Conservation (phyloP, 2,888 invertebrate genomes). For the Prosopocoilus inquinatus region DNA sequence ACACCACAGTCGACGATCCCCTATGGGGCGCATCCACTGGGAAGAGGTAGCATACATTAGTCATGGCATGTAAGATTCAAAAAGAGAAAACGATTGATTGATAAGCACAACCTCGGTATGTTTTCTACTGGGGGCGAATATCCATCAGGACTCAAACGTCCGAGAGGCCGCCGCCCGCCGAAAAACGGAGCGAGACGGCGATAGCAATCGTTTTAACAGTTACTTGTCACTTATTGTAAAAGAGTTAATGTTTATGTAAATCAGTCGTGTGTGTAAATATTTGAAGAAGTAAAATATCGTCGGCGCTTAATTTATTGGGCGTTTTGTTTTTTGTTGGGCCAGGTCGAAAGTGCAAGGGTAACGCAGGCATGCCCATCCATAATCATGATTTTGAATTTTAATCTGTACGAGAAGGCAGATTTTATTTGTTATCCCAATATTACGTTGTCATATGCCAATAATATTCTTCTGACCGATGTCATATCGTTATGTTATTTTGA, state of each 20-base stretch:
- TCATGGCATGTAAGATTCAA: slow-evolving; percentile 14
- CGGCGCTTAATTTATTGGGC: no score
- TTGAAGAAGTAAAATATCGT: background rate
- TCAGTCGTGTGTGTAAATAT: background rate
- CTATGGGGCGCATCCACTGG: slow-evolving; percentile 14
- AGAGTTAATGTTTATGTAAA: slow-evolving; percentile 1
- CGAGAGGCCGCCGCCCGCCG: no score
- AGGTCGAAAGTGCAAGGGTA: no score
- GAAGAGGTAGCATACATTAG: slow-evolving; percentile 22
- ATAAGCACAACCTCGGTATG: slow-evolving; percentile 23
- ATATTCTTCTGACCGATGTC: no score
- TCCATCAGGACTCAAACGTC: slow-evolving; percentile 27
- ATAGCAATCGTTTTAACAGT: background rate
- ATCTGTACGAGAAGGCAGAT: no score
- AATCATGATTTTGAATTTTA: no score
- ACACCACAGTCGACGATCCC: slow-evolving; percentile 1
- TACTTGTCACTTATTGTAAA: slow-evolving; percentile 1
- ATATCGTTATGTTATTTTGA: no score
- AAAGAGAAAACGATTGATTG: slow-evolving; percentile 27
- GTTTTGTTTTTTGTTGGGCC: no score
- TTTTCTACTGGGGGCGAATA: slow-evolving; percentile 22
- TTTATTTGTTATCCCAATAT: no score
- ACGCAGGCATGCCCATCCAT: no score
- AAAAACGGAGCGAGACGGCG: background rate
- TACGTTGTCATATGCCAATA: no score